Evolutionary conservation across 2,113 vertebrate genomes (phyloP), one percentile per base, ranked within the genome.

Genomic region (Danio rerio): DNA sequence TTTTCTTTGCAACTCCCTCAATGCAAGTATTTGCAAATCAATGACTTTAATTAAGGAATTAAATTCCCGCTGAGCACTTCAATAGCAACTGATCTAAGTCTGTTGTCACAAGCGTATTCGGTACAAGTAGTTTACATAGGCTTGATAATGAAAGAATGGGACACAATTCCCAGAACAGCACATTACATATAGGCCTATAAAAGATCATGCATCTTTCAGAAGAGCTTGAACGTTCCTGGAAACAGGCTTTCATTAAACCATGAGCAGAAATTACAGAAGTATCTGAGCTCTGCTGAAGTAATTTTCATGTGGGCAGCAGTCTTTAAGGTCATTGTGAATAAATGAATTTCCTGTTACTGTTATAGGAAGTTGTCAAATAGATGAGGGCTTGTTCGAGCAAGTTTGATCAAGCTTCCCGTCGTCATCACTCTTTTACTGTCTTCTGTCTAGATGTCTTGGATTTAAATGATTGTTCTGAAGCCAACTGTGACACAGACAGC

Each of bases 271-370:
- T 61, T 75, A 47, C n/a, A 75, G 42, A 18, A 15, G 42, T 47
- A 61, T 47, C 73, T 59, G 40, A n/a, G 40, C 72, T 75, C n/a
- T 0, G 7, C 16, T 47, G 55, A 75, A 75, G 55, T 75, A 59
- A 75, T 75, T 61, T 55, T 47, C 21, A 58, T 59, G 42, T 6
- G 2, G 55, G 11, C 1, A 42, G 71, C 53, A 74, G 71, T 74
- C 71, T 74, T 74, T 58, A 74, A 74, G 72, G 73, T 75, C 55
- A 75, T 21, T 47, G 73, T 21, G 43, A 61, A 75, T 75, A 59
- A 59, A 75, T 75, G 42, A 45, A 21, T 75, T 59, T 75, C 18
- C 73, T 75, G 72, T 75, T 75, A 43, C 42, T 75, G 72, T 75
- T 75, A 59, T 13, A 59, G n/a, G 9, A 75, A 75, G 55, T 75